These are phyloP conservation scores for Eilema griseolum DNA, from an alignment of 2,888 invertebrate species.

Conservation along the genomic window DNA sequence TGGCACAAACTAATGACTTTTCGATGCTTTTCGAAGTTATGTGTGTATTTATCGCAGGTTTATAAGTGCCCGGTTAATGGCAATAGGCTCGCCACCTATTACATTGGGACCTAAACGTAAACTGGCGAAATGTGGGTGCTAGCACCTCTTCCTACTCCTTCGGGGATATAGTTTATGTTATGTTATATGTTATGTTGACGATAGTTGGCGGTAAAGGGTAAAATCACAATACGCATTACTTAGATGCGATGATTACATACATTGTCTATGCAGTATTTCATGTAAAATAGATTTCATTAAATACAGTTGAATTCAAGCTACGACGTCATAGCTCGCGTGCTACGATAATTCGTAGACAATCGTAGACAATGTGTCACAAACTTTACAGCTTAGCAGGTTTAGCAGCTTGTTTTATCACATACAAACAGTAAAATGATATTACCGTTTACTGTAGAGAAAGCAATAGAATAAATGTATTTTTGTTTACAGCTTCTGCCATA, in stretches of 20 bases:
- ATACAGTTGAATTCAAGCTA: conserved; percentile 29
- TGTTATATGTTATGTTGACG: no score
- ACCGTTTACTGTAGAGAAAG: neutral
- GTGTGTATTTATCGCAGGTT: no score
- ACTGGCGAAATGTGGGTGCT: no score
- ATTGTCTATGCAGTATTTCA: neutral
- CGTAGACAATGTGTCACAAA: conserved; percentile 30
- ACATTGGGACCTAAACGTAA: no score
- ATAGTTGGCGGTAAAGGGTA: neutral
- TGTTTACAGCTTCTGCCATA: neutral
- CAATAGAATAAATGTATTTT: neutral
- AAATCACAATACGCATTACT: neutral
- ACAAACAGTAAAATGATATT: neutral
- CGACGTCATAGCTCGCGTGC: conserved; percentile 29
- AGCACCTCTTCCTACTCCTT: no score
- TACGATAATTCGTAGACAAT: conserved; percentile 27
- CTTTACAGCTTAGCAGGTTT: conserved; percentile 34
- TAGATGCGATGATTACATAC: neutral
- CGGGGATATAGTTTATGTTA: no score
- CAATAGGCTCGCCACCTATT: no score
- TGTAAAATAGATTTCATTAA: conserved; percentile 20
- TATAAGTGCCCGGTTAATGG: no score
- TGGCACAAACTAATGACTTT: no score
- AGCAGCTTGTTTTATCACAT: neutral
- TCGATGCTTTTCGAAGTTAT: no score